These are phyloP conservation scores for Drosophila pruinosa DNA, from an alignment of 1,140 invertebrate genomes.

Conservation along the genomic window DNA sequence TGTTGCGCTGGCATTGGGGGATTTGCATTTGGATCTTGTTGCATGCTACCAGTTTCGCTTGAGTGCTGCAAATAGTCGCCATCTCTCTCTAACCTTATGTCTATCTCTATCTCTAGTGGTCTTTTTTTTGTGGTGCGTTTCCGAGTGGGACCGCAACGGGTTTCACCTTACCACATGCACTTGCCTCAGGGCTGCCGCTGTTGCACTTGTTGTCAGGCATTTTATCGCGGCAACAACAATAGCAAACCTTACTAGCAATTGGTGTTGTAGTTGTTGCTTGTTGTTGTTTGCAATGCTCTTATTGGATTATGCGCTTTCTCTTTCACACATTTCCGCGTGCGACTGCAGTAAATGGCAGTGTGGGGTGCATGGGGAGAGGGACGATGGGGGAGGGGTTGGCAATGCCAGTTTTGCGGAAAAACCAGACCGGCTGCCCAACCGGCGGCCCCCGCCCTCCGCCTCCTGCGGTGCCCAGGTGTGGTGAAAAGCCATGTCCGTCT, in stretches of 20 bases:
- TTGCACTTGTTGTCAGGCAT: constrained; percentile 54
- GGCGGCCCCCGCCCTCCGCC: background rate
- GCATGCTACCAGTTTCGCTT: constrained; percentile 21
- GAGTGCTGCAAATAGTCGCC: background rate
- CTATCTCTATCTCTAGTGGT: background rate
- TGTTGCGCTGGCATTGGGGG: constrained; percentile 2
- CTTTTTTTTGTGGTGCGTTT: background rate
- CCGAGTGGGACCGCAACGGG: constrained; percentile 23
- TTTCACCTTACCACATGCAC: constrained; percentile 51
- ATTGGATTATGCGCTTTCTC: constrained; percentile 78
- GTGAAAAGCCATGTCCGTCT: constrained; percentile 4
- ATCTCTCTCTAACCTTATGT: background rate
- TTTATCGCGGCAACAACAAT: constrained; percentile 15
- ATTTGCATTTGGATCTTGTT: constrained; percentile 27
- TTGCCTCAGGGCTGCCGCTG: constrained; percentile 51
- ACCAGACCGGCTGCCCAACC: constrained; percentile 45
- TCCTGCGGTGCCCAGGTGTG: too few relatives aligned
- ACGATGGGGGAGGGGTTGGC: constrained; percentile 33
- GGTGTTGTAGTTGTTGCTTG: constrained; percentile 7
- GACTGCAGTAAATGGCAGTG: background rate
- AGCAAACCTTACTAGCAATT: background rate
- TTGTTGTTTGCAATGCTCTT: constrained; percentile 37
- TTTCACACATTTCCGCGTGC: constrained; percentile 75
- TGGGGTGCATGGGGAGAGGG: background rate
- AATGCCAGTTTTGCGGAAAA: constrained; percentile 61